A percentile compares a stretch with the other conserved stretches of the same genome.
These are phyloP conservation scores for Pyrochroa serraticornis DNA, from an alignment of 2,888 invertebrate species.

Conservation along the genomic window DNA sequence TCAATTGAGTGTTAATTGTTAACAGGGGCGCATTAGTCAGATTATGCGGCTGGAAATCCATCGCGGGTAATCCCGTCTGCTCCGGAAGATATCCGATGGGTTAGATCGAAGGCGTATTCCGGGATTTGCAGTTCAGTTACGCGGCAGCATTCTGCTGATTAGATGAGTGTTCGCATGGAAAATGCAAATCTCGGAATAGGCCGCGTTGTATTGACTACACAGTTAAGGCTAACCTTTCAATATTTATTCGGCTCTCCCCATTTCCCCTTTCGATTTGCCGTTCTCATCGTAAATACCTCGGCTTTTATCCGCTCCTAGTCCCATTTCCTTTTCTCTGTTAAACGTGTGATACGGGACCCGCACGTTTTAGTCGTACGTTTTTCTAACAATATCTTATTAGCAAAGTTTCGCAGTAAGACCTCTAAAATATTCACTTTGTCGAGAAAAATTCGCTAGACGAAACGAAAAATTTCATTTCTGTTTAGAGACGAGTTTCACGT, in stretches of 20 bases:
- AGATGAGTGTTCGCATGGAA: conserved; percentile 34
- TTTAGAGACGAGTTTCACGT: too few relatives aligned
- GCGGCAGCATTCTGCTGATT: conserved; percentile 29
- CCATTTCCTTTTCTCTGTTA: conserved; percentile 39
- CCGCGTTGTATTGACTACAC: conserved; percentile 25
- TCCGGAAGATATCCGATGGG: conserved; percentile 3
- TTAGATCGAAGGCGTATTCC: conserved; percentile 17
- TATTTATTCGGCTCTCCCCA: conserved; percentile 43
- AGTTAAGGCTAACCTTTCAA: conserved; percentile 40
- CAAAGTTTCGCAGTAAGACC: conserved; percentile 37
- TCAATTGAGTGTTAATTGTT: conserved; percentile 13
- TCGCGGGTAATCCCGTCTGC: conserved; percentile 5
- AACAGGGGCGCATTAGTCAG: conserved; percentile 8
- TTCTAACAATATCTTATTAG: conserved; percentile 46
- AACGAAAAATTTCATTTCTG: background rate
- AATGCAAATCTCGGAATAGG: conserved; percentile 34
- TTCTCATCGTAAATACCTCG: conserved; percentile 42
- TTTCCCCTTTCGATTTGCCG: conserved; percentile 44
- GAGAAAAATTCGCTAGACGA: conserved; percentile 2
- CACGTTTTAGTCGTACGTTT: conserved; percentile 43
- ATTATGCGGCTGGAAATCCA: conserved; percentile 13
- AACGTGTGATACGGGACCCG: conserved; percentile 42
- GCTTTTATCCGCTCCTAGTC: conserved; percentile 40
- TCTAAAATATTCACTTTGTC: conserved; percentile 36
- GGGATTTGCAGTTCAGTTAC: conserved; percentile 18